phyloP scores from a whole-genome alignment of 2,113 vertebrate genomes.

The Myiozetetes cayanensis region DNA sequence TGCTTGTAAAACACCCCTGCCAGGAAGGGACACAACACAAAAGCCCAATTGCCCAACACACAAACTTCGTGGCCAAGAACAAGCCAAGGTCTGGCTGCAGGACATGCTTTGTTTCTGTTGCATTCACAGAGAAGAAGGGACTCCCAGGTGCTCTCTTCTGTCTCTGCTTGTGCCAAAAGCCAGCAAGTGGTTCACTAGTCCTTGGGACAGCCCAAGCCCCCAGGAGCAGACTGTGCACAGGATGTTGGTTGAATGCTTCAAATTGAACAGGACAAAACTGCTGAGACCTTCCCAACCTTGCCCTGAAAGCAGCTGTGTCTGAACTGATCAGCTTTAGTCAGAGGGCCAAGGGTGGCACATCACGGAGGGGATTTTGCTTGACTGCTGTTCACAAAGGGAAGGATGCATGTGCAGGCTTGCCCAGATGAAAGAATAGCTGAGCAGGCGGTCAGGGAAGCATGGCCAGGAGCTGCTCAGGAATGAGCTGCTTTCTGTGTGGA shows the following conservation, averaged over 20 bases:
- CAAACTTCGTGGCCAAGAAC: fast-evolving
- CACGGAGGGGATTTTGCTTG: not conserved
- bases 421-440: not conserved
- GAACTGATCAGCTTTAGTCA: not conserved
- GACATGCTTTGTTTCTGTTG: not conserved
- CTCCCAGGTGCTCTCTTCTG: not conserved
- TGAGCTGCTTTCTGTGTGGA: not conserved
- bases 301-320: not conserved
- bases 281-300: not conserved
- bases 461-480: not conserved
- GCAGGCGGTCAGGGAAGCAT: not conserved
- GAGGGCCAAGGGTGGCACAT: not conserved
- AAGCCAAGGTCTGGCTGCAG: not conserved
- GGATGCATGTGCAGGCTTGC: not conserved
- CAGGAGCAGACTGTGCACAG: not conserved
- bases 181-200: not conserved
- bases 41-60: too few species aligned
- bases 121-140: not conserved
- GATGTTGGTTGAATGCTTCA: not conserved
- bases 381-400: not conserved
- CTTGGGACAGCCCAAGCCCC: not conserved
- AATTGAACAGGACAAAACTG: not conserved
- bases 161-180: not conserved
- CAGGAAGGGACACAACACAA: not conserved
- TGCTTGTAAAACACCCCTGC: slow-evolving; percentile 88